Evolutionary conservation across 2,113 vertebrate genomes (phyloP), one percentile per base, ranked within the genome.

Genomic region (Neolamprologus brichardi): DNA sequence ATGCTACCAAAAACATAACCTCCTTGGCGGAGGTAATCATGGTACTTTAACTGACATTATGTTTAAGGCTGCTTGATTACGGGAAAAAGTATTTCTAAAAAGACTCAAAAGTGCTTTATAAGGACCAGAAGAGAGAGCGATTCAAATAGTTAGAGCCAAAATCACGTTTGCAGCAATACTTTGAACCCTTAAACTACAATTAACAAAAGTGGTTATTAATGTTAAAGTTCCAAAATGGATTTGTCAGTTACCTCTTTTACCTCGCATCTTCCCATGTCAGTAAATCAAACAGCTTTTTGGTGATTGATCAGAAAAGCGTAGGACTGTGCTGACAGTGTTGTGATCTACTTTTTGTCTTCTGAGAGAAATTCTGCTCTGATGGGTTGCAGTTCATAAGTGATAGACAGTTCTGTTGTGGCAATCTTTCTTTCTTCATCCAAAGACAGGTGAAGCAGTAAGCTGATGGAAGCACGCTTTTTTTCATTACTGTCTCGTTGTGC

Each of bases 381-480:
- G 83, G 86, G 46, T 30, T 89, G 87, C 28, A 87, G 91, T 90
- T 93, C 88, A 87, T 82, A 89, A 77, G 82, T 93, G 91, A 94
- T 89, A 88, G 93, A 92, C 93, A 88, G 88, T 83, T 90, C 62
- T 81, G 82, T 79, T 83, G 79, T 60, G 10, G 91, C 89, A 49
- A 92, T 95, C 80, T 88, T 90, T 70, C 67, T 78, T 23, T 82
- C 85, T 84, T 91, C 89, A 83, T 92, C 84, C 84, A 32, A 54
- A 87, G 86, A 88, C 93, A 94, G 94, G 90, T 93, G 92, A 84
- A 78, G 88, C 84, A 53, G 83, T 53, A 58, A 92, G 90, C 86
- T 94, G 91, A 95, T 92, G 92, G 94, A 92, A 93, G 81, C 78
- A 4, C 67, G 14, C 82, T 81, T 92, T 93, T 92, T 91, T 89